Conservation (phyloP, 2,113 vertebrate genomes). For the Cairina moschata region DNA sequence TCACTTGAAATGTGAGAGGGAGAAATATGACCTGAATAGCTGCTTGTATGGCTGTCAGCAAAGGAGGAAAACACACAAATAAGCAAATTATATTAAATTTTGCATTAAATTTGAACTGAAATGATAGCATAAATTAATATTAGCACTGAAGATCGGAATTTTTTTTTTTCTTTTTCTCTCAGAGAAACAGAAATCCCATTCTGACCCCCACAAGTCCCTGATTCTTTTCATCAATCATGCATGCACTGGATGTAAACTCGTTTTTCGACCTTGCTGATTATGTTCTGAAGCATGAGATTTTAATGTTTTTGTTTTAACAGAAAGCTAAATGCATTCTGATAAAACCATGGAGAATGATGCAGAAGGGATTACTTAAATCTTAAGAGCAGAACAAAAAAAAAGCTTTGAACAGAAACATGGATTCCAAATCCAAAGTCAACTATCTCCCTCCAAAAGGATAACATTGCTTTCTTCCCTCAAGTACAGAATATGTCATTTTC, state of each 20-base stretch:
- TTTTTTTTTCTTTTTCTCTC: neutral
- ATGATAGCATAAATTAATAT: neutral
- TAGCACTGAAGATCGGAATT: neutral
- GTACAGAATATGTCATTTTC: neutral
- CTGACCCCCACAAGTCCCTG: neutral
- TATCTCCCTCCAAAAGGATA: neutral
- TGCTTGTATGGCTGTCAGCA: neutral
- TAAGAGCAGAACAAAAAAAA: neutral
- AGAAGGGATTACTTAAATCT: neutral
- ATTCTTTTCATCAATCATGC: neutral
- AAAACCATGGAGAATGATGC: neutral
- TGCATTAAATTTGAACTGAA: neutral
- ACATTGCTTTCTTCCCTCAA: neutral
- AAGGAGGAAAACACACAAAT: neutral
- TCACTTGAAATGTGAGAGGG: neutral
- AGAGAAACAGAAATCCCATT: neutral
- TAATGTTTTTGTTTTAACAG: neutral
- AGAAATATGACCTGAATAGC: neutral
- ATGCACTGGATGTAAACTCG: neutral
- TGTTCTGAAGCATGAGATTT: neutral
- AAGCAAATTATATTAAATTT: neutral
- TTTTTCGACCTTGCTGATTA: neutral
- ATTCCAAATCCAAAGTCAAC: neutral
- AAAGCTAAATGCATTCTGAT: neutral
- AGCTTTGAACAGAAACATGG: neutral